A percentile compares a stretch with the other conserved stretches of the same genome.
phyloP scores from a whole-genome alignment of 2,797 vertebrate species.

The Sitta carolinensis region DNA sequence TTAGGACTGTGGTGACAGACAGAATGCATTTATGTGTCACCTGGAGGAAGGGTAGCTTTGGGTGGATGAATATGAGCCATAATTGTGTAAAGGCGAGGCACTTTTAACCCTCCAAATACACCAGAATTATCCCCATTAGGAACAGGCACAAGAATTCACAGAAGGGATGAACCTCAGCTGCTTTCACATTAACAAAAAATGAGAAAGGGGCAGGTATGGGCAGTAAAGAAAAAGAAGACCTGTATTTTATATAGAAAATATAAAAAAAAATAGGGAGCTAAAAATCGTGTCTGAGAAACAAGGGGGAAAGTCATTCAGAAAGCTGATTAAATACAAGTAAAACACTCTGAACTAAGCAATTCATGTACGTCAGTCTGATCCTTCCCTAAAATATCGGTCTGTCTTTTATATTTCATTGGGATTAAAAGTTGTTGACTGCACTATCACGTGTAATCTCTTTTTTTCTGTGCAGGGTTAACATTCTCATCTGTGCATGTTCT shows the following conservation, averaged over 20 bases:
- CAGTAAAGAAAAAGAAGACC: background rate
- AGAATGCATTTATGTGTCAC: background rate
- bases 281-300: background rate
- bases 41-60: background rate
- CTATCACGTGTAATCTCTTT: constrained; percentile 6
- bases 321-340: constrained; percentile 43
- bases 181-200: background rate
- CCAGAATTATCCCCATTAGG: background rate
- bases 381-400: constrained; percentile 32
- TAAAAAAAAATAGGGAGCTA: background rate
- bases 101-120: background rate
- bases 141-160: background rate
- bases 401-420: background rate
- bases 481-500: constrained; percentile 55
- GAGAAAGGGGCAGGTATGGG: background rate
- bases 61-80: background rate
- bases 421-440: constrained; percentile 35
- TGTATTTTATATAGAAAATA: constrained; percentile 38
- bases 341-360: constrained; percentile 16
- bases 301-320: background rate
- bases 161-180: background rate
- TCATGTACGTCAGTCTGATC: background rate
- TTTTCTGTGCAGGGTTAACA: constrained; percentile 23
- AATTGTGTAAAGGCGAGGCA: background rate
- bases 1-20: background rate